Percentiles rank a stretch among this genome's conserved stretches.
phyloP scores from a whole-genome alignment of 2,888 invertebrate species.

The Liopterus haemorrhoidalis region DNA sequence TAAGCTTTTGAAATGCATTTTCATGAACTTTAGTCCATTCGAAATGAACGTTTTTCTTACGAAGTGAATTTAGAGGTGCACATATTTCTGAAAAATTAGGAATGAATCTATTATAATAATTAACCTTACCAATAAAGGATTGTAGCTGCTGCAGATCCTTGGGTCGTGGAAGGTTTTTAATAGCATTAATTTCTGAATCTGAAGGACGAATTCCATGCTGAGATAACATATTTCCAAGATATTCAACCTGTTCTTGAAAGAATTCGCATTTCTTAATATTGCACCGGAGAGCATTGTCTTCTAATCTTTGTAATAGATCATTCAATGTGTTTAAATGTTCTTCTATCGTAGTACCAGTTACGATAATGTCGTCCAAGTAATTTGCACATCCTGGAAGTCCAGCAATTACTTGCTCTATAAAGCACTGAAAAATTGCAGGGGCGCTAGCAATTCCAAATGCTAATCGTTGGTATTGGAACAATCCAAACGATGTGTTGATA shows the following conservation, averaged over 20 bases:
- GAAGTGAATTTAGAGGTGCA: not conserved
- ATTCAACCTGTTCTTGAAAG: not conserved
- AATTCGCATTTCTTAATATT: conserved; percentile 12
- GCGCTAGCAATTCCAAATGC: conserved; percentile 1
- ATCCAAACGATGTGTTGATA: not conserved
- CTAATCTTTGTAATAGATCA: conserved; percentile 12
- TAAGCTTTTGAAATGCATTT: not conserved
- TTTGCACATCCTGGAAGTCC: not conserved
- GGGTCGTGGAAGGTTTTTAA: not conserved
- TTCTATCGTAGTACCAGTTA: not conserved
- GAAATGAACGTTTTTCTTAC: not conserved
- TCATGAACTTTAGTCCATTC: not conserved
- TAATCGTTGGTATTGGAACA: conserved; percentile 22
- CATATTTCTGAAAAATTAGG: conserved; percentile 1
- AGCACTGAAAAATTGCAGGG: conserved; percentile 4
- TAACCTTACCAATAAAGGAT: not conserved
- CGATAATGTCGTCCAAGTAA: conserved; percentile 6
- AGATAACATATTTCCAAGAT: conserved; percentile 1
- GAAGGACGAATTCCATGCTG: not conserved
- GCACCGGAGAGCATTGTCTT: conserved; percentile 25
- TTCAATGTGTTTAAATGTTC: not conserved
- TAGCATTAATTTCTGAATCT: not conserved
- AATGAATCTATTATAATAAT: conserved; percentile 6
- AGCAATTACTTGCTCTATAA: conserved; percentile 19
- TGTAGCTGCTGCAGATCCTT: not conserved